phyloP scores from a whole-genome alignment of 2,888 invertebrate genomes.

The Falcaria lacertinaria region DNA sequence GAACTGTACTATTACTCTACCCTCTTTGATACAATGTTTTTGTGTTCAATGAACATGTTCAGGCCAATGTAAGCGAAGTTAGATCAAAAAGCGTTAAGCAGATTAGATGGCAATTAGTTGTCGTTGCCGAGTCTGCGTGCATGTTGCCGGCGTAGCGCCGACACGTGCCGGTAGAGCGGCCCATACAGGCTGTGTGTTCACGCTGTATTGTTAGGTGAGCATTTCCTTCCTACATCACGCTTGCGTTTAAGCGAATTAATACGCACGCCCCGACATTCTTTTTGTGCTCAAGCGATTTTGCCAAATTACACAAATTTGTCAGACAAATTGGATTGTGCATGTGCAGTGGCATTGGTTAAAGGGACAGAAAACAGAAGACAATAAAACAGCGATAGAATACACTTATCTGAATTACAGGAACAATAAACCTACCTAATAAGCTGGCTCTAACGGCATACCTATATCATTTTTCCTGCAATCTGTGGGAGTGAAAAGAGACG shows the following conservation, averaged over 20 bases:
- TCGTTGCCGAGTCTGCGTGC: conserved; percentile 8
- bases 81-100: conserved; percentile 17
- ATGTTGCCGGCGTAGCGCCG: conserved; percentile 9
- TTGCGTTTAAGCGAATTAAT: conserved; percentile 10
- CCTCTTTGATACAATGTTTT: too few species aligned
- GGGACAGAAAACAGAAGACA: too few species aligned
- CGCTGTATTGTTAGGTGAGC: conserved; percentile 14
- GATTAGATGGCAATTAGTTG: conserved; percentile 41
- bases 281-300: conserved; percentile 6
- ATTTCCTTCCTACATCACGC: conserved; percentile 36
- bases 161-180: conserved; percentile 14
- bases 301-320: neutral
- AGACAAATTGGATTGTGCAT: neutral
- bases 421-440: too few species aligned
- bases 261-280: conserved; percentile 8
- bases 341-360: too few species aligned
- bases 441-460: too few species aligned
- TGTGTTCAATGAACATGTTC: neutral
- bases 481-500: too few species aligned
- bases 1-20: too few species aligned
- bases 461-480: too few species aligned
- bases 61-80: neutral
- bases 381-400: too few species aligned
- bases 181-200: neutral
- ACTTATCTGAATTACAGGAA: too few species aligned